A percentile compares a stretch with the other conserved stretches of the same genome.
Conservation (phyloP, 2,113 vertebrate genomes). For the Phyllostomus hastatus region DNA sequence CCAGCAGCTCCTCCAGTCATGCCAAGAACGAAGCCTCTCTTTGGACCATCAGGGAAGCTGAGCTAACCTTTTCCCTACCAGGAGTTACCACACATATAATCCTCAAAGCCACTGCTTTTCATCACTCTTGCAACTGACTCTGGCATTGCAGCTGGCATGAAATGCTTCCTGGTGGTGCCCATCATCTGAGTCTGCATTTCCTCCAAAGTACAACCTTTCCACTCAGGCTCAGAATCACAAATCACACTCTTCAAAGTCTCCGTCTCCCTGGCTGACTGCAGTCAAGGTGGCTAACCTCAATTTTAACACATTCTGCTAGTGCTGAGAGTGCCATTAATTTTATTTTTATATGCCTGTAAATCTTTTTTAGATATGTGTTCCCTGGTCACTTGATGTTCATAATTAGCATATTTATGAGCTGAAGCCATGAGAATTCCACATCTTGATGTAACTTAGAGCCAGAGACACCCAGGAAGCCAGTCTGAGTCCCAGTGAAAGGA, state of each 20-base stretch:
- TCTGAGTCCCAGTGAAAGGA: not conserved
- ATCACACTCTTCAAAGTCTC: not conserved
- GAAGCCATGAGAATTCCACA: not conserved
- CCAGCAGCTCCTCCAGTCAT: not conserved
- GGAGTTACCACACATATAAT: not conserved
- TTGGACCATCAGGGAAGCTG: not conserved
- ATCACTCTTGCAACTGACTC: not conserved
- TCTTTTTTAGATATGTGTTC: not conserved
- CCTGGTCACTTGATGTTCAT: not conserved
- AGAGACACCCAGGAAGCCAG: not conserved
- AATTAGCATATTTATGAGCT: constrained; percentile 39
- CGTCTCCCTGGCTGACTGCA: not conserved
- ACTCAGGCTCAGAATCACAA: not conserved
- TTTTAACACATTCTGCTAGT: not conserved
- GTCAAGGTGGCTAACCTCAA: not conserved
- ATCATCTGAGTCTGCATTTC: not conserved
- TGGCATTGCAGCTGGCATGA: not conserved
- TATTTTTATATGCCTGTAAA: constrained; percentile 32
- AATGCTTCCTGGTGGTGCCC: not conserved
- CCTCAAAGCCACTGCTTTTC: not conserved
- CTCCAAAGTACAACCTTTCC: not conserved
- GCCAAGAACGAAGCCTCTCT: constrained; percentile 5
- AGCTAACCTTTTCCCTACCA: fast-evolving
- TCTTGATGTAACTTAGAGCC: not conserved
- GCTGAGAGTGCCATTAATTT: not conserved